These are phyloP conservation scores for Cephus rjabovi DNA, from an alignment of 2,888 invertebrate species.

Conservation along the genomic window DNA sequence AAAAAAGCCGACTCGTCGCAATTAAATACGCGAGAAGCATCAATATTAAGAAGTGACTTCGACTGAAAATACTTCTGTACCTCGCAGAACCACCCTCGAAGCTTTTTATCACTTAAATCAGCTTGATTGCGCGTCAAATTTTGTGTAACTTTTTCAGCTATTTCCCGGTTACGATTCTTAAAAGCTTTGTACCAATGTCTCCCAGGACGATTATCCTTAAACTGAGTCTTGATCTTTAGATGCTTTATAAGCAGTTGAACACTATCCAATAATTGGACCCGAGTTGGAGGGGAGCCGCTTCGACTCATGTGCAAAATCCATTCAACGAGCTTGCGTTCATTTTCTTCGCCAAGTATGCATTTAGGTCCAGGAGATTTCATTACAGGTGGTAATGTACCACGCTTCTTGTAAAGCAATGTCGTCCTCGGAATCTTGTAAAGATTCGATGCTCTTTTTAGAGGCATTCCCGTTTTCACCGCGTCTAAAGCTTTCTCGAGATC, in stretches of 20 bases:
- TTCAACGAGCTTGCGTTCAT: constrained; percentile 30
- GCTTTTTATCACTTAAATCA: constrained; percentile 20
- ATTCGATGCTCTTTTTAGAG: too few species aligned
- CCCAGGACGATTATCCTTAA: constrained; percentile 13
- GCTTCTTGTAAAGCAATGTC: constrained; percentile 29
- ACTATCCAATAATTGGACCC: constrained; percentile 31
- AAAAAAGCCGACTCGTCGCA: constrained; percentile 46
- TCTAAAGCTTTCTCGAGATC: too few species aligned
- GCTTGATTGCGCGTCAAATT: neutral
- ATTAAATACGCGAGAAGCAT: constrained; percentile 41
- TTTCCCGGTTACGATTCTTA: constrained; percentile 49
- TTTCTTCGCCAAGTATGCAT: constrained; percentile 29
- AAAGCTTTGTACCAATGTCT: constrained; percentile 54
- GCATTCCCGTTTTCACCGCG: too few species aligned
- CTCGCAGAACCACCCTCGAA: constrained; percentile 48
- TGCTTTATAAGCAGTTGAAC: constrained; percentile 27
- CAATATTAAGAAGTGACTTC: constrained; percentile 28
- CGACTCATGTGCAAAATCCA: constrained; percentile 31
- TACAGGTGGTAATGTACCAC: too few species aligned
- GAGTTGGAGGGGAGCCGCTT: constrained; percentile 33
- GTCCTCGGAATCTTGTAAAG: constrained; percentile 23
- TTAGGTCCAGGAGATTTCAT: constrained; percentile 25
- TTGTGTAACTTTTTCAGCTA: constrained; percentile 33
- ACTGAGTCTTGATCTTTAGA: constrained; percentile 23
- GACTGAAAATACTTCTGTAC: constrained; percentile 42